Conservation (phyloP, 2,888 invertebrate species). For the Opisthograptis luteolata region DNA sequence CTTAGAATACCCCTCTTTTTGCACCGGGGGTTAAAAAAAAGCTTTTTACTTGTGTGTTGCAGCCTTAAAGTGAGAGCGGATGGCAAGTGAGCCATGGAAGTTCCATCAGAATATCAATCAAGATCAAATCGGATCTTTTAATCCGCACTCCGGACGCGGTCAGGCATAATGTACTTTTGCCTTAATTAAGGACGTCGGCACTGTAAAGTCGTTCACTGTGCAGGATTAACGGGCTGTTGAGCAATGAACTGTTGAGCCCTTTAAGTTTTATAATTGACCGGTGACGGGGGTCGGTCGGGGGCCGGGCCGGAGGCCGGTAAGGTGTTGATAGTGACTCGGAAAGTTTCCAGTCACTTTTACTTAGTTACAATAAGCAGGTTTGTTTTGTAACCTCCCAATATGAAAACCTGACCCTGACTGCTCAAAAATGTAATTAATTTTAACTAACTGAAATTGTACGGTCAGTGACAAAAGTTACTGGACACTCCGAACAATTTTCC, state of each 20-base stretch:
- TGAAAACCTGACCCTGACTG: too few species aligned
- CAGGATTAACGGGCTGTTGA: slow-evolving; percentile 27
- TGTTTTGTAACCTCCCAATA: too few species aligned
- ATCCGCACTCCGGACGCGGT: slow-evolving; percentile 53
- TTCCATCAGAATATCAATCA: slow-evolving; percentile 73
- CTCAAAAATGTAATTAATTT: too few species aligned
- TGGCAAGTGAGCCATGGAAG: slow-evolving; percentile 48
- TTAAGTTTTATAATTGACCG: slow-evolving; percentile 35
- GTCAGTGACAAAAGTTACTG: too few species aligned
- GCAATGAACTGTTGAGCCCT: slow-evolving; percentile 31
- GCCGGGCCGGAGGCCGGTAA: slow-evolving; percentile 13
- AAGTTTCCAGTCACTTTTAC: slow-evolving; percentile 18
- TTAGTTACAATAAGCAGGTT: neutral
- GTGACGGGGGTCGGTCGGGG: slow-evolving; percentile 17
- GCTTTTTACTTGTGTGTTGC: neutral
- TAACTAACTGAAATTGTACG: too few species aligned
- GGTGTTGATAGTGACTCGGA: slow-evolving; percentile 15
- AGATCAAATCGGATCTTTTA: slow-evolving; percentile 71
- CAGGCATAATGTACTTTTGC: slow-evolving; percentile 27
- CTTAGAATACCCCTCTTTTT: too few species aligned
- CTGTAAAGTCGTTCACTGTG: slow-evolving; percentile 38
- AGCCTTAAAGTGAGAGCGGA: slow-evolving; percentile 11
- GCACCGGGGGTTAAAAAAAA: too few species aligned
- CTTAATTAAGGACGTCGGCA: slow-evolving; percentile 69
- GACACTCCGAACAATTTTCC: too few species aligned